phyloP scores from a whole-genome alignment of 2,113 vertebrate species.

The Rhabdomys dilectus region DNA sequence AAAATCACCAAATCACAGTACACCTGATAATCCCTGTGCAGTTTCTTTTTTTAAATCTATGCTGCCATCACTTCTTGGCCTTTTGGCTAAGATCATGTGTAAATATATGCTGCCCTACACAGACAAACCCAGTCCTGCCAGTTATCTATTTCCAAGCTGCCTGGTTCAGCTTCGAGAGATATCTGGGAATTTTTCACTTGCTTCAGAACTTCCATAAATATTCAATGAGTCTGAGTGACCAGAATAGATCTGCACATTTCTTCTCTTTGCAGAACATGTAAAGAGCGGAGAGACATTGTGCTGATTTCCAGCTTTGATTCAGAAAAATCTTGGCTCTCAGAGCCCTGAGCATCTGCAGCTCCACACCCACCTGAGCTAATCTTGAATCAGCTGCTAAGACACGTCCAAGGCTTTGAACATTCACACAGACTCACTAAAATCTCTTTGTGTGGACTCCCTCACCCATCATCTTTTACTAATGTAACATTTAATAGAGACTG shows the following conservation, averaged over 20 bases:
- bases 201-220: conserved; percentile 88
- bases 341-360: conserved; percentile 75
- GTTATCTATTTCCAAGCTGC: conserved; percentile 81
- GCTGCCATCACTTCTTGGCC: not conserved
- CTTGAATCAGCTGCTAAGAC: conserved; percentile 75
- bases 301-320: conserved; percentile 81
- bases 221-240: conserved; percentile 87
- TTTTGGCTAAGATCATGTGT: no score
- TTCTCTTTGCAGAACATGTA: conserved; percentile 83
- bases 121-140: conserved; percentile 72
- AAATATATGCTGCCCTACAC: conserved; percentile 65
- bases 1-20: conserved; percentile 48
- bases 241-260: conserved; percentile 88
- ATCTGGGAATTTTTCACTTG: conserved; percentile 85
- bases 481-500: conserved; percentile 45
- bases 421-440: conserved; percentile 69
- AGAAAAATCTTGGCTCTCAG: conserved; percentile 74
- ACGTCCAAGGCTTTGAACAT: conserved; percentile 67
- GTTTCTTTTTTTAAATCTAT: conserved; percentile 65
- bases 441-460: conserved; percentile 54
- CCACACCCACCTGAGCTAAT: conserved; percentile 71
- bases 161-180: conserved; percentile 82
- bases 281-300: conserved; percentile 75
- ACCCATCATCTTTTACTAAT: conserved; percentile 51
- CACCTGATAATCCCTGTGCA: conserved; percentile 71